Conservation (phyloP, 2,113 vertebrate species). For the Miniopterus natalensis region DNA sequence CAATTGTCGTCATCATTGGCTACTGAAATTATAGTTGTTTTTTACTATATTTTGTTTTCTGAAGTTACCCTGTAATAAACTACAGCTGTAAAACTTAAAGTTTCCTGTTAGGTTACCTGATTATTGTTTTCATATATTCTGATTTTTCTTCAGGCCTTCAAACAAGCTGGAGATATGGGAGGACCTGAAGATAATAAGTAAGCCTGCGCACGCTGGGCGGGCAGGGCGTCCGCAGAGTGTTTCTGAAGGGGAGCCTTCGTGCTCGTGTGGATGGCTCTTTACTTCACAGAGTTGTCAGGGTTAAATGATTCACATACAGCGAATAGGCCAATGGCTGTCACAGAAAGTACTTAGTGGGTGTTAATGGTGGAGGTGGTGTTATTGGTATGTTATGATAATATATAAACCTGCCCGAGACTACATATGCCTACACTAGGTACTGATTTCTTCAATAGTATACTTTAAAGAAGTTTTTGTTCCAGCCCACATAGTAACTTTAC, state of each 20-base stretch:
- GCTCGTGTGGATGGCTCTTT: background rate
- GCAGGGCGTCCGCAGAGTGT: background rate
- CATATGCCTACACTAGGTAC: background rate
- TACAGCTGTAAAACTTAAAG: background rate
- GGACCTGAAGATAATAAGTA: conserved; percentile 99
- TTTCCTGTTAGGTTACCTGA: conserved; percentile 72
- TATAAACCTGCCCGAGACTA: background rate
- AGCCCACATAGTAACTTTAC: conserved; percentile 6
- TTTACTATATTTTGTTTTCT: conserved; percentile 7
- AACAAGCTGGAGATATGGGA: conserved; percentile 99
- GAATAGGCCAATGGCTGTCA: background rate
- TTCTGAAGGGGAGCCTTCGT: conserved; percentile 28
- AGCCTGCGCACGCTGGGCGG: conserved; percentile 78
- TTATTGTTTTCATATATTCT: conserved; percentile 58
- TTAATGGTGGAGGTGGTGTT: background rate
- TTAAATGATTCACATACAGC: conserved; percentile 1
- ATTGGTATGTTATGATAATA: background rate
- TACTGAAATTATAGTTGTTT: background rate
- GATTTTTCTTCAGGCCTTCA: conserved; percentile 90
- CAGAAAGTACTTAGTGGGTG: background rate
- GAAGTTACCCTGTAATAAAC: background rate
- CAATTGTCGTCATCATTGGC: background rate
- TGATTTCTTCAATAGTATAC: background rate
- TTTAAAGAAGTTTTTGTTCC: conserved; percentile 40
- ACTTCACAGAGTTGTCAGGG: background rate